A percentile compares a stretch with the other conserved stretches of the same genome.
phyloP scores from a whole-genome alignment of 2,797 vertebrate species.

The Pithecia hirsuta region DNA sequence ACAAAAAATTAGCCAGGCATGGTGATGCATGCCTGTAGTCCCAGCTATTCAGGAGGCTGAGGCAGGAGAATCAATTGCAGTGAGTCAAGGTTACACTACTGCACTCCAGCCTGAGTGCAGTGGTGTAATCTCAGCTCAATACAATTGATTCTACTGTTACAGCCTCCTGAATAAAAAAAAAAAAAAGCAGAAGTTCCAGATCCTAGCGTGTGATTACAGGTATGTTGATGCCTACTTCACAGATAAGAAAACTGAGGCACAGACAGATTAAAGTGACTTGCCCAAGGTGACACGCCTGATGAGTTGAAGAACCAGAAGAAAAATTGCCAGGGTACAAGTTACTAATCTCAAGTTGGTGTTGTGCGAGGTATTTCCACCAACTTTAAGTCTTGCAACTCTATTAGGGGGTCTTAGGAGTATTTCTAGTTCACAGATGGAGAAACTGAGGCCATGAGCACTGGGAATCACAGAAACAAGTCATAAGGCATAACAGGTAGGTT shows the following conservation, averaged over 20 bases:
- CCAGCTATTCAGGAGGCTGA: too few species aligned
- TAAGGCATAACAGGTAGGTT: neutral
- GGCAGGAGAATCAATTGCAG: too few species aligned
- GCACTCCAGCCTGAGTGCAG: too few species aligned
- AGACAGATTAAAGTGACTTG: neutral
- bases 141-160: too few species aligned
- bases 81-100: too few species aligned
- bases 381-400: neutral
- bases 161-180: too few species aligned
- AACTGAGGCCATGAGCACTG: neutral
- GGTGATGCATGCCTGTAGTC: too few species aligned
- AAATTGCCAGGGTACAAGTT: neutral
- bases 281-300: too few species aligned
- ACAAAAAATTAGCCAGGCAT: too few species aligned
- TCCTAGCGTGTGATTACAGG: neutral
- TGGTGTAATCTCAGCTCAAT: too few species aligned
- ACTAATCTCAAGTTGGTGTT: neutral
- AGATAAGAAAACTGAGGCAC: neutral
- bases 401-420: neutral
- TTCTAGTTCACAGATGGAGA: neutral
- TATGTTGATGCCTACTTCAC: neutral
- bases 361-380: neutral
- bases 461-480: neutral
- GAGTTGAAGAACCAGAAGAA: neutral
- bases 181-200: neutral